phyloP scores from a whole-genome alignment of 2,888 invertebrate genomes.

The Chrysolina oricalcia region DNA sequence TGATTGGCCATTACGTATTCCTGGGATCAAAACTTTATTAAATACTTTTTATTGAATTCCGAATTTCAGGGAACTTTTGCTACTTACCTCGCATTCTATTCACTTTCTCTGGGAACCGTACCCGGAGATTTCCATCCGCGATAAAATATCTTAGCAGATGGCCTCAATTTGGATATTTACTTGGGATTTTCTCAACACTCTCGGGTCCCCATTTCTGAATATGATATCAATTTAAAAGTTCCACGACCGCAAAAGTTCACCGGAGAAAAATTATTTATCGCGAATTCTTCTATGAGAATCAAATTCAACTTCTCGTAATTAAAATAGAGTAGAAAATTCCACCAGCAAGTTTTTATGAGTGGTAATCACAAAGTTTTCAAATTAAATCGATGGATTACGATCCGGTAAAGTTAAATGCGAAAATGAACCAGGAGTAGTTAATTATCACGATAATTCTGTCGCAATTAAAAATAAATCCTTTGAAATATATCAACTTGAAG shows the following conservation, averaged over 20 bases:
- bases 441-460: no score
- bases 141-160: not conserved
- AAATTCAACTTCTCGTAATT: slow-evolving; percentile 2
- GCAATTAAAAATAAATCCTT: no score
- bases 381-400: not conserved
- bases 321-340: slow-evolving; percentile 2
- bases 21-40: no score
- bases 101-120: no score
- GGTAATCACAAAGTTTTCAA: not conserved
- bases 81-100: no score
- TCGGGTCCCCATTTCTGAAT: not conserved
- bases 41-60: no score
- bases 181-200: not conserved
- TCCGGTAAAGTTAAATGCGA: not conserved
- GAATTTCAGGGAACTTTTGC: no score
- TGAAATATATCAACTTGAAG: no score
- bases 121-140: not conserved
- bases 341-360: not conserved
- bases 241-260: not conserved
- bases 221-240: slow-evolving; percentile 3
- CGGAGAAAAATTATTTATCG: not conserved
- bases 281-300: not conserved
- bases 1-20: no score
- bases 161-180: slow-evolving; percentile 5
- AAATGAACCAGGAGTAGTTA: no score